Evolutionary conservation across 2,113 vertebrate genomes (phyloP).

Genomic region (Centropristis striata): DNA sequence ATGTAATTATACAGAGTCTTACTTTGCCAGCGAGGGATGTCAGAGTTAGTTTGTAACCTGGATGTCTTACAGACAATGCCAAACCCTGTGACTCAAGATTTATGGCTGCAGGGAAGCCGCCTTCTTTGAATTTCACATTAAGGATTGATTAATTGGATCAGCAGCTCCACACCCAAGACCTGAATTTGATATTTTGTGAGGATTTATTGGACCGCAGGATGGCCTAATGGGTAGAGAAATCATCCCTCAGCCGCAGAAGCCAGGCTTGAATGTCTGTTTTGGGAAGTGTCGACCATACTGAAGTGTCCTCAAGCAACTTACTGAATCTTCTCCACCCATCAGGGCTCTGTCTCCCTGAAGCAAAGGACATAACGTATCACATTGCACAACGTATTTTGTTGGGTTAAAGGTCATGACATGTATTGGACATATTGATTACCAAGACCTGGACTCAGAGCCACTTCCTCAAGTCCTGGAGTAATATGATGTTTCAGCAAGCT

Average conservation of each 20-base stretch:
- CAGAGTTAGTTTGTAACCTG: constrained; percentile 43
- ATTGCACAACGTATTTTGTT: constrained; percentile 24
- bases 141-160: constrained; percentile 61
- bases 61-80: constrained; percentile 28
- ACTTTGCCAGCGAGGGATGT: not conserved
- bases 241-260: constrained; percentile 5
- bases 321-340: constrained; percentile 16
- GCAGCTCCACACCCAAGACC: constrained; percentile 17
- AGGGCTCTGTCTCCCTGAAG: constrained; percentile 1
- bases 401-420: constrained; percentile 43
- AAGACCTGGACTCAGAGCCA: constrained; percentile 11
- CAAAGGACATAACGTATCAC: constrained; percentile 29
- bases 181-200: constrained; percentile 51
- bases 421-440: constrained; percentile 33
- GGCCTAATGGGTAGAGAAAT: constrained; percentile 40
- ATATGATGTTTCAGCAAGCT: constrained; percentile 26
- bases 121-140: constrained; percentile 55
- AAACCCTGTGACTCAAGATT: constrained; percentile 33
- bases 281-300: constrained; percentile 8
- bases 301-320: constrained; percentile 50
- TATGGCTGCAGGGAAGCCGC: constrained; percentile 27
- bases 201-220: constrained; percentile 45
- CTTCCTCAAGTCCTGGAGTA: constrained; percentile 31
- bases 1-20: constrained; percentile 30
- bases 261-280: constrained; percentile 32